Conservation (phyloP, 1,140 invertebrate species). For the Dendrolimus punctatus region DNA sequence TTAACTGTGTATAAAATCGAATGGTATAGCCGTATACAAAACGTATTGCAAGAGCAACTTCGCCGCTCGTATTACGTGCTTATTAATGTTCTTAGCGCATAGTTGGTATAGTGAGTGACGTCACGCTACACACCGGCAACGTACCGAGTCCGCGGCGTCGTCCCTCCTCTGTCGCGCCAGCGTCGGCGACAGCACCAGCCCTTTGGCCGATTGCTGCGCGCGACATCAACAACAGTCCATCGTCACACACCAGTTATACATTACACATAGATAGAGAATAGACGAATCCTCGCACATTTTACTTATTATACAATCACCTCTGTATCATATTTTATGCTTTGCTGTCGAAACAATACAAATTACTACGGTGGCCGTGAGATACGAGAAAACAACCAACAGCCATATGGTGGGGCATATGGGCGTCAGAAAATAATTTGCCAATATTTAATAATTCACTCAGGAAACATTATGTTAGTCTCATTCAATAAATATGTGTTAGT, state of each 20-base stretch:
- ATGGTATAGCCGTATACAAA: background rate
- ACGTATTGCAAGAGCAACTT: background rate
- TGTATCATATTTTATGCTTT: too few relatives aligned
- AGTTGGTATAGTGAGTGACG: constrained; percentile 16
- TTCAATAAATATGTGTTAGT: too few relatives aligned
- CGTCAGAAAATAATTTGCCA: too few relatives aligned
- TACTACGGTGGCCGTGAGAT: too few relatives aligned
- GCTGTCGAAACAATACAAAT: too few relatives aligned
- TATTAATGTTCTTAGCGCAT: constrained; percentile 10
- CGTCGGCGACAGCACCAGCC: constrained; percentile 51
- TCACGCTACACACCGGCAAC: constrained; percentile 36
- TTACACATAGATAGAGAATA: background rate
- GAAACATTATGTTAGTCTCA: too few relatives aligned
- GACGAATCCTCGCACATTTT: background rate
- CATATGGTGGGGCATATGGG: too few relatives aligned
- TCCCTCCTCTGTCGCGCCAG: constrained; percentile 41
- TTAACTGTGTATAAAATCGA: too few relatives aligned
- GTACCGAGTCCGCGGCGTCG: constrained; percentile 39
- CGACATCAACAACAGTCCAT: constrained; percentile 23
- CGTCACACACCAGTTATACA: background rate
- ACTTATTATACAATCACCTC: too few relatives aligned
- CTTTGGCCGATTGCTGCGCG: constrained; percentile 53
- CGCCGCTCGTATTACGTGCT: too few relatives aligned
- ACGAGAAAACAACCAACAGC: too few relatives aligned
- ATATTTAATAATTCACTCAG: too few relatives aligned